These are phyloP conservation scores for Pocota personata DNA, from an alignment of 2,888 invertebrate species.

Conservation along the genomic window DNA sequence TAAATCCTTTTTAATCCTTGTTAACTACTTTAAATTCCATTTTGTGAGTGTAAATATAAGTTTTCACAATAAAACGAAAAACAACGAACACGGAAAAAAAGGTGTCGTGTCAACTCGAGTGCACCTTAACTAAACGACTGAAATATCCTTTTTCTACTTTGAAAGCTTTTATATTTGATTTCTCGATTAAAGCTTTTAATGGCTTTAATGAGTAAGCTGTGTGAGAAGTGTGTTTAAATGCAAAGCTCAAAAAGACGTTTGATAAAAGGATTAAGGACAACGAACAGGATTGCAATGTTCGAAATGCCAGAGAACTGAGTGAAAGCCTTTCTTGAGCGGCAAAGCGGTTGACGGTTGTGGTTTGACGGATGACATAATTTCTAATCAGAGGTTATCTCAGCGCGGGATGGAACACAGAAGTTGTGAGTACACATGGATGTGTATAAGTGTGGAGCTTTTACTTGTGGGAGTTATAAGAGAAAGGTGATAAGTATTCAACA, in stretches of 20 bases:
- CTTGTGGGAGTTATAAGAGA: background rate
- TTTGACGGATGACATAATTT: constrained; percentile 10
- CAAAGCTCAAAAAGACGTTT: background rate
- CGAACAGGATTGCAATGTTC: constrained; percentile 13
- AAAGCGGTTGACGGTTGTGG: background rate
- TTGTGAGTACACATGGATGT: no score
- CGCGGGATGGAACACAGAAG: background rate
- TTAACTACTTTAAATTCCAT: background rate
- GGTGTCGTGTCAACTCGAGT: constrained; percentile 52
- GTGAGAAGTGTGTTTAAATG: background rate
- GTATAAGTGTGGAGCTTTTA: constrained; percentile 15
- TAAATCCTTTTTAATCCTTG: background rate
- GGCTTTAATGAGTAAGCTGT: background rate
- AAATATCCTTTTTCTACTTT: constrained; percentile 41
- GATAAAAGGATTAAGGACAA: constrained; percentile 16
- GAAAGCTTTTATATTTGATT: background rate
- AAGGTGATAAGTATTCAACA: constrained; percentile 24
- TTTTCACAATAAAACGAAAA: constrained; percentile 10
- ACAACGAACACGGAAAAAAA: constrained; percentile 11
- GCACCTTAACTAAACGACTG: constrained; percentile 53
- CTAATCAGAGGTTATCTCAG: background rate
- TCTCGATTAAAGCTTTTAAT: background rate
- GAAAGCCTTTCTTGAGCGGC: background rate
- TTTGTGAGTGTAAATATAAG: background rate
- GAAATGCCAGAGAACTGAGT: background rate